Percentiles rank a stretch among this genome's conserved stretches.
phyloP scores from a whole-genome alignment of 1,140 invertebrate species.

The Macrosteles quadrilineatus region DNA sequence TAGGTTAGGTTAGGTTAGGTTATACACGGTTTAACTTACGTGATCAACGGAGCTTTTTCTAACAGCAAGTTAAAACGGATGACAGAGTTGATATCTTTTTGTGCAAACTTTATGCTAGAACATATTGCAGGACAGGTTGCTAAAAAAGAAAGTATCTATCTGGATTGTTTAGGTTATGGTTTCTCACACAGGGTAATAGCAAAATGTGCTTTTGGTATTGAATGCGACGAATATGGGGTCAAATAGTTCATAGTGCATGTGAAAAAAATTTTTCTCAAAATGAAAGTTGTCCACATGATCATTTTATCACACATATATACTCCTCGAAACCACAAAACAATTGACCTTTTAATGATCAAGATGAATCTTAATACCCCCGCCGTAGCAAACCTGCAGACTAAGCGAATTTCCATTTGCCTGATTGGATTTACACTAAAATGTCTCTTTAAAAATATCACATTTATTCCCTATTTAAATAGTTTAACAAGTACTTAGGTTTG shows the following conservation, averaged over 20 bases:
- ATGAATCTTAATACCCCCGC: no score
- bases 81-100: conserved; percentile 6
- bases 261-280: conserved; percentile 53
- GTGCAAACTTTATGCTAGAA: not conserved
- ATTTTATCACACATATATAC: conserved; percentile 33
- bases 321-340: no score
- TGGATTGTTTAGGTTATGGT: conserved; percentile 35
- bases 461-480: no score
- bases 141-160: not conserved
- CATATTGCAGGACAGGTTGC: not conserved
- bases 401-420: no score
- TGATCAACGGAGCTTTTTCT: conserved; percentile 52
- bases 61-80: conserved; percentile 48
- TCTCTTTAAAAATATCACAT: no score
- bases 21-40: no score
- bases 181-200: conserved; percentile 59
- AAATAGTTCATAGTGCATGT: conserved; percentile 53
- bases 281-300: conserved; percentile 43
- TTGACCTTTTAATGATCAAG: no score
- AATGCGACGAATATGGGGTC: conserved; percentile 38
- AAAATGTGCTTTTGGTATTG: conserved; percentile 58
- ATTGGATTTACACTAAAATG: no score
- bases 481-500: no score
- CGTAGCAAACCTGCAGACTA: no score
- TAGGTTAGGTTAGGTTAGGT: no score